Conservation (phyloP, 1,140 invertebrate genomes). For the Drosophila prosaltans region DNA sequence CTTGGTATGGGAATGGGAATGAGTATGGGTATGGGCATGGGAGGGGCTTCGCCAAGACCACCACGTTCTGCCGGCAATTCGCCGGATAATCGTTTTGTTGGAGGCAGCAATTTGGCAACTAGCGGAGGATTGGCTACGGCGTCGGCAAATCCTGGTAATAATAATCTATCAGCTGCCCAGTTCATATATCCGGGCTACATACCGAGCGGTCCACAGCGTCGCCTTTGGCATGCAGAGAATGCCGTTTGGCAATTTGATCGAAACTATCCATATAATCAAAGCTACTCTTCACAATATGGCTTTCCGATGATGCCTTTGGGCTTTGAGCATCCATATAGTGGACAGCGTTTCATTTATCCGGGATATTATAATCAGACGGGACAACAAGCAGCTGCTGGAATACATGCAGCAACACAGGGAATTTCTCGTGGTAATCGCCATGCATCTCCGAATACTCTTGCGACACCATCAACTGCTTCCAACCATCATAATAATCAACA, state of each 20-base stretch:
- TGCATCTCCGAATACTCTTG: conserved; percentile 21
- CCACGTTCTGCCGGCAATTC: conserved; percentile 23
- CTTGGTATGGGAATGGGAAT: conserved; percentile 16
- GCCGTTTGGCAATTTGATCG: conserved; percentile 70
- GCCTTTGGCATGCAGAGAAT: conserved; percentile 65
- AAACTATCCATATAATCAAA: conserved; percentile 70
- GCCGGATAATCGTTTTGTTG: conserved; percentile 32
- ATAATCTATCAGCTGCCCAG: conserved; percentile 32
- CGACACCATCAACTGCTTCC: conserved; percentile 2
- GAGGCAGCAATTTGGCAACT: conserved; percentile 12
- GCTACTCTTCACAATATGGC: conserved; percentile 56
- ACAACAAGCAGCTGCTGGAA: conserved; percentile 5
- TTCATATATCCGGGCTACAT: conserved; percentile 55
- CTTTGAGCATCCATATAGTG: conserved; percentile 53
- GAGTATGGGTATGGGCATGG: conserved; percentile 12
- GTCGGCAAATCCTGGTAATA: conserved; percentile 12
- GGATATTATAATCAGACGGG: conserved; percentile 49
- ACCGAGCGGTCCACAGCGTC: conserved; percentile 54
- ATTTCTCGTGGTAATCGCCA: conserved; percentile 39
- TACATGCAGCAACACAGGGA: conserved; percentile 14
- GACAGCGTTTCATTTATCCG: conserved; percentile 62
- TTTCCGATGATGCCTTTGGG: conserved; percentile 64
- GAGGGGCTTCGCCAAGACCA: conserved; percentile 8
- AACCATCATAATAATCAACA: conserved; percentile 11
- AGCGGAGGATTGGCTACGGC: conserved; percentile 14